A percentile compares a stretch with the other conserved stretches of the same genome.
Evolutionary conservation across 2,797 vertebrate genomes (phyloP).

Genomic region (Enteromius paludinosus): DNA sequence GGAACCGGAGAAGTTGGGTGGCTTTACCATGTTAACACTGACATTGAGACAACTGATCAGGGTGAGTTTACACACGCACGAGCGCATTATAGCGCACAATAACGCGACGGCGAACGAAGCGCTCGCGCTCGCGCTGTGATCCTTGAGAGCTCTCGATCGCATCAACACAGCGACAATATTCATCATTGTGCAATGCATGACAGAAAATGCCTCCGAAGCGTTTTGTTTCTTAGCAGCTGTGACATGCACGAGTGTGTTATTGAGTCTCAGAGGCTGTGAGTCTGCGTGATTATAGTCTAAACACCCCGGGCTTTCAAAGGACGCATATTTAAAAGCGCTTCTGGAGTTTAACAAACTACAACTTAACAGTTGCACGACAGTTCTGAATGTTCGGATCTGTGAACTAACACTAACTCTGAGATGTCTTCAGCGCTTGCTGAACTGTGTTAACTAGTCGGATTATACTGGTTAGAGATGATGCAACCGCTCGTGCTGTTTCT

Average conservation of each 20-base stretch:
- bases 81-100: too few species aligned
- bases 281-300: background rate
- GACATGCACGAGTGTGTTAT: background rate
- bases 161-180: background rate
- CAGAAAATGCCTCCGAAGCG: background rate
- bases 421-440: too few species aligned
- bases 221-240: background rate
- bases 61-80: slow-evolving; percentile 64
- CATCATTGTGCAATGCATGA: background rate
- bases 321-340: background rate
- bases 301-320: background rate
- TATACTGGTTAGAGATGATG: slow-evolving; percentile 67
- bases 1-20: slow-evolving; percentile 20
- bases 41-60: slow-evolving; percentile 72
- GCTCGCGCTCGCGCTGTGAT: background rate
- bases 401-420: background rate
- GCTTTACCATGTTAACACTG: slow-evolving; percentile 72
- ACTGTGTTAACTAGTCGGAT: background rate
- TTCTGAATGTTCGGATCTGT: background rate
- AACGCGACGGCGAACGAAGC: background rate
- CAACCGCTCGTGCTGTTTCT: slow-evolving; percentile 73
- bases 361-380: background rate
- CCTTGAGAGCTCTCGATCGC: background rate
- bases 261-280: background rate
- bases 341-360: background rate